These are phyloP conservation scores for Netelia virgata DNA, from an alignment of 2,888 invertebrate genomes.

Conservation along the genomic window DNA sequence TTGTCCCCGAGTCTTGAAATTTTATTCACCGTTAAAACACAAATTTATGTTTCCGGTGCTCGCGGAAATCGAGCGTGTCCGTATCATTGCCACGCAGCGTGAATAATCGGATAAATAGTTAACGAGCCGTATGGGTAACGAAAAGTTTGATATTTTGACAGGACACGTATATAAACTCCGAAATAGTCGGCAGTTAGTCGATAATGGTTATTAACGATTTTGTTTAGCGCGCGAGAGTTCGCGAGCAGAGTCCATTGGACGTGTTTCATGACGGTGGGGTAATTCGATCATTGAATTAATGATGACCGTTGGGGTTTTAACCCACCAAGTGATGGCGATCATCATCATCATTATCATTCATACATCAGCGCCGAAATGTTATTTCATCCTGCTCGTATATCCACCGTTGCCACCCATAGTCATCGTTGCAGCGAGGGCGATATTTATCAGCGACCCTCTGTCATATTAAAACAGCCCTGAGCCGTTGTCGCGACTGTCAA, in stretches of 20 bases:
- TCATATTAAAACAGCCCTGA: background rate
- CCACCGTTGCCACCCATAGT: too few species aligned
- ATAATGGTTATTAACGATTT: constrained; percentile 58
- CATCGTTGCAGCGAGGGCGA: constrained; percentile 6
- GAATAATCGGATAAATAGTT: constrained; percentile 12
- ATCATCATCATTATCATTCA: constrained; percentile 40
- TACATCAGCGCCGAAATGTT: constrained; percentile 41
- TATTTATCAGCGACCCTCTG: constrained; percentile 22
- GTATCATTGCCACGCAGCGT: constrained; percentile 10
- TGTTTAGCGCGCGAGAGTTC: constrained; percentile 35
- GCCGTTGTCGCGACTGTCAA: background rate
- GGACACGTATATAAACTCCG: background rate
- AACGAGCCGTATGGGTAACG: constrained; percentile 27
- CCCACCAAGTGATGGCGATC: constrained; percentile 29
- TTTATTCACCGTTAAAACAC: constrained; percentile 12
- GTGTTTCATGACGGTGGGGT: constrained; percentile 36
- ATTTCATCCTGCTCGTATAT: constrained; percentile 23
- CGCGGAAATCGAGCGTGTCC: background rate
- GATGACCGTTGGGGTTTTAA: constrained; percentile 48
- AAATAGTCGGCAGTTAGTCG: constrained; percentile 30
- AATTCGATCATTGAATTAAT: constrained; percentile 58
- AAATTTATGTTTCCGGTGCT: constrained; percentile 12
- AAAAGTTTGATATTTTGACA: constrained; percentile 35
- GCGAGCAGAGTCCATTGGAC: constrained; percentile 18
- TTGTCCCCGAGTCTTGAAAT: constrained; percentile 6